These are phyloP conservation scores for Diacarnus erythraeanus DNA, from an alignment of 37 sponge, comb jelly and placozoan species.

Conservation along the genomic window DNA sequence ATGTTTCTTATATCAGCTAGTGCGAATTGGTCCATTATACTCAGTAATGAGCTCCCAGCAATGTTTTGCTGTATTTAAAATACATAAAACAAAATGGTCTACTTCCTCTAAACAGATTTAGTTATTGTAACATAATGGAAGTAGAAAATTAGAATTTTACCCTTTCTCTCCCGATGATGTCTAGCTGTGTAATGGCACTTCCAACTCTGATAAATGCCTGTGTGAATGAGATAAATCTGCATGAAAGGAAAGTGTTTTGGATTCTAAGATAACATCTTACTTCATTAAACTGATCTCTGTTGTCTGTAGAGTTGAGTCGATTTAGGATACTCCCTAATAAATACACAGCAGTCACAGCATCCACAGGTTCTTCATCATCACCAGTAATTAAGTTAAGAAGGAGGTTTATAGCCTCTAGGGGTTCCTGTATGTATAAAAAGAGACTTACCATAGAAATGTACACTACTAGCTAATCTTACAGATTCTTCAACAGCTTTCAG, in stretches of 20 bases:
- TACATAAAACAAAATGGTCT: too few relatives aligned
- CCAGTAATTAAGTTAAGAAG: background rate
- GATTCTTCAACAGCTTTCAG: background rate
- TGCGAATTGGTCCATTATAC: background rate
- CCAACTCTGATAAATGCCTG: background rate
- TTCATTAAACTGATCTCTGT: background rate
- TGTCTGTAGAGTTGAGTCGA: background rate
- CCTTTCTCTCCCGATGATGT: too few relatives aligned
- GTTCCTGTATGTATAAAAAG: background rate
- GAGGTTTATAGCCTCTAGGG: background rate
- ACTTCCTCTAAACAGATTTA: too few relatives aligned
- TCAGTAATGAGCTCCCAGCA: background rate
- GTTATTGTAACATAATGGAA: background rate
- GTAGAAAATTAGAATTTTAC: too few relatives aligned
- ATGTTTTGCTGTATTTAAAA: background rate
- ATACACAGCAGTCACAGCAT: background rate
- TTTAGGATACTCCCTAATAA: background rate
- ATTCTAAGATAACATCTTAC: background rate
- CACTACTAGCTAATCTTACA: background rate
- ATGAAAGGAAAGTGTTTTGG: too few relatives aligned
- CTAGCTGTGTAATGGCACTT: background rate
- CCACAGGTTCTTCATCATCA: too few relatives aligned
- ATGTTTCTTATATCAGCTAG: background rate
- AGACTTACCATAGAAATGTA: background rate
- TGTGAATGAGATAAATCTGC: too few relatives aligned